Base-by-base conservation (phyloP, 2,113 vertebrate species). In the Lethenteron camtschaticum region DNA sequence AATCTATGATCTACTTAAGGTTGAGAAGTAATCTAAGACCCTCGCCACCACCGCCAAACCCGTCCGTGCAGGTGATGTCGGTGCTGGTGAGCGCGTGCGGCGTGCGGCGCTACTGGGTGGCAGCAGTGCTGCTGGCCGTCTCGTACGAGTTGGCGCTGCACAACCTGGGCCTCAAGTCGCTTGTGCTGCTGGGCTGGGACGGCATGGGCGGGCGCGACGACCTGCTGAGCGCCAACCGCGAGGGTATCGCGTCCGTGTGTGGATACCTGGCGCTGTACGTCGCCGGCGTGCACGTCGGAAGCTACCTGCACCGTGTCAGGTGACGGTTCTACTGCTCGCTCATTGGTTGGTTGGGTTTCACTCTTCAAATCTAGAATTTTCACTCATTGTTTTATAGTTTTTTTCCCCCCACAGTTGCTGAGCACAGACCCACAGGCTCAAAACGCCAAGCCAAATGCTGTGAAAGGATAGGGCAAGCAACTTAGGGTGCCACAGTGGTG, bases 261-360 rank as follows among this genome's bases (percentile, higher is more conserved):
- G 63, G 63, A n/a, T 66, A 66, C 63, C n/a, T 66, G 63, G 63
- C 63, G 63, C 63, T 66, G 63, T 66, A 66, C 63, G 9, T 66
- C 8, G 9, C n/a, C 20, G 63, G 63, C 20, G 63, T 66, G 63
- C n/a, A 66, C 8, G 9, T 66, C 20, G 63, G 63, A 66, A 8
- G 63, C n/a, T 66, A 20, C n/a, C 10, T 66, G 63, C 63, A 20
- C 9, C 20, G 63, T 66, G 63, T 20, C 10, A n/a, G 24, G 63
- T 66, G 63, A 66, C n/a, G n/a, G 2, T 66, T 41, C 41, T 41
- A 41, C 41, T 41, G 41, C 41, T 41, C 41, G 41, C 41, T 41
- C 41, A 41, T 41, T 41, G 41, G 41, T 41, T 41, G 41, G 41
- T 41, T 41, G 41, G 41, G 41, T 41, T 41, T 41, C 41, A 41